phyloP scores from a whole-genome alignment of 2,888 invertebrate genomes.

The Pandemis heparana region DNA sequence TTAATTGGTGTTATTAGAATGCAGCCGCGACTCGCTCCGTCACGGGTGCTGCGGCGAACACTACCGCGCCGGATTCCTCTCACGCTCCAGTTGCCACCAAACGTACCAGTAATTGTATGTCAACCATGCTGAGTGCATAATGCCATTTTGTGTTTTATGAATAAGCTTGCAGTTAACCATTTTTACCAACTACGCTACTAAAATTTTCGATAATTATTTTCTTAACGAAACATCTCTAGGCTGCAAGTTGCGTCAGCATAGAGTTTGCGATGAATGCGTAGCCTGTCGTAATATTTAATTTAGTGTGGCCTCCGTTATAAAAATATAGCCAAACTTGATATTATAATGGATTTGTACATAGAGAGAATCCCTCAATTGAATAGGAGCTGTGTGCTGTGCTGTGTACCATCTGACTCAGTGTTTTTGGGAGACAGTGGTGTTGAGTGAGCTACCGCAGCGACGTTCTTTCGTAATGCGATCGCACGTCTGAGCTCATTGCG shows the following conservation, averaged over 20 bases:
- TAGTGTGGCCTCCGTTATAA: not conserved
- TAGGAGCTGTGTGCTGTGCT: not conserved
- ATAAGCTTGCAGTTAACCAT: not conserved
- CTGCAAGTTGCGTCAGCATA: not conserved
- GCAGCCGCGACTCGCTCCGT: constrained; percentile 65
- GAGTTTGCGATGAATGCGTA: not conserved
- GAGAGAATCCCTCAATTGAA: not conserved
- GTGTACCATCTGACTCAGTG: not conserved
- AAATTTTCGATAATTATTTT: not conserved
- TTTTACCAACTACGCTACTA: not conserved
- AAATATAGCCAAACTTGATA: not conserved
- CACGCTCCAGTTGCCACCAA: constrained; percentile 83
- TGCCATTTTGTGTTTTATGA: constrained; percentile 15
- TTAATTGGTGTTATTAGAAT: constrained; percentile 56
- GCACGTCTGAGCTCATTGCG: constrained; percentile 48
- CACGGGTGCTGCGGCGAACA: constrained; percentile 74
- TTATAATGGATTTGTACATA: not conserved
- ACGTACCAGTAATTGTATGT: constrained; percentile 76
- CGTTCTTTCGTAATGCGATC: constrained; percentile 47
- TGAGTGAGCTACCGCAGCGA: constrained; percentile 12
- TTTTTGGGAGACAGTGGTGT: not conserved
- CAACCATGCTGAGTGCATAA: constrained; percentile 64
- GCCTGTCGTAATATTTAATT: constrained; percentile 5
- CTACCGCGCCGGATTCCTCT: constrained; percentile 78
- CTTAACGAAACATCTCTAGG: not conserved